Base-by-base conservation (phyloP, 2,888 invertebrate genomes). In the Cartodere bifasciata region DNA sequence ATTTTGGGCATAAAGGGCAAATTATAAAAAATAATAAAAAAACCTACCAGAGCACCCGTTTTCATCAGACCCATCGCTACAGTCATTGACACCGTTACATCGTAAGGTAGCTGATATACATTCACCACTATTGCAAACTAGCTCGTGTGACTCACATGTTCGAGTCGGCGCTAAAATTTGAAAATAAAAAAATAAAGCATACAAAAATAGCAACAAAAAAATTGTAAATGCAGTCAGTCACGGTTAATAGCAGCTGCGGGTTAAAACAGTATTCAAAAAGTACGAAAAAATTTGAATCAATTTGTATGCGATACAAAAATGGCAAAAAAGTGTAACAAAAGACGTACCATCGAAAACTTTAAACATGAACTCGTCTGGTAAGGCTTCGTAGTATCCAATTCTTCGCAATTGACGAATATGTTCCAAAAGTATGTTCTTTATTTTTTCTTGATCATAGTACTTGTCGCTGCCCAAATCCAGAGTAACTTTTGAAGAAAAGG, bases 401-500 rank as follows among this genome's bases (percentile, higher is more conserved):
- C 63, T 53, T 39, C 72, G 63, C 3, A 54, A 62, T 16, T 58
- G 55, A 16, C 55, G 54, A 38, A 82, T 69, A 47, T 74, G 71
- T n/a, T 67, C 57, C 28, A 63, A 62, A 3, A 84, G 56, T 2
- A 65, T 54, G 3, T 63, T 51, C 14, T 58, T 60, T 22, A 61
- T 59, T 3, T 63, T 50, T 20, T 58, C 53, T 7, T 67, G 67
- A 39, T 74, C 63, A 28, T 68, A 66, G 47, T 63, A 67, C 9
- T 70, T 67, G 5, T 61, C 62, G 1, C 77, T 73, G 5, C 72
- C 70, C 30, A 84, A 62, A 52, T 83, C 82, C 38, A 81, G 54
- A 0, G 76, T 76, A 13, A 76, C 76, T 49, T 70, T 68, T 31
- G 70, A 70, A 5, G 68, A 64, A 49, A 77, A 75, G 22, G 62